phyloP scores from a whole-genome alignment of 2,888 invertebrate genomes.

The Andricus quercusramuli region DNA sequence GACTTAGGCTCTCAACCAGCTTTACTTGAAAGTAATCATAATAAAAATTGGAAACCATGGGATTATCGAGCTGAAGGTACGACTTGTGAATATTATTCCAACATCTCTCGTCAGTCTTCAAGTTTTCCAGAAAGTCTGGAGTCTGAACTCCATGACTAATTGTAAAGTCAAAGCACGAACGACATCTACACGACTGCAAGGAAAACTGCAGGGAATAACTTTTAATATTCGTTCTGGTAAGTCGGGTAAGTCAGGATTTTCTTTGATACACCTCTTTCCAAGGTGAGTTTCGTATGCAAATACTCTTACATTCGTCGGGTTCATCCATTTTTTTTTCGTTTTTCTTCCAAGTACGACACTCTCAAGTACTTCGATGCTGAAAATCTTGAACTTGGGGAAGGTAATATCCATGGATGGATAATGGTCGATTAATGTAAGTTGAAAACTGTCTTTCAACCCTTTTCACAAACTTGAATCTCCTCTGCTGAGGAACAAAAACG shows the following conservation, averaged over 20 bases:
- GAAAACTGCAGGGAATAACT: constrained; percentile 48
- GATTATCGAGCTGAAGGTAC: not conserved
- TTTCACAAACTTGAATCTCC: too few species aligned
- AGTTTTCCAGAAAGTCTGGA: constrained; percentile 7
- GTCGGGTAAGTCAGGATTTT: constrained; percentile 45
- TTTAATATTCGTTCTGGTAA: constrained; percentile 56
- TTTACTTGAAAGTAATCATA: not conserved
- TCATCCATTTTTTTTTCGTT: constrained; percentile 48
- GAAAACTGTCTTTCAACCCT: too few species aligned
- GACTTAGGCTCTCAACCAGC: too few species aligned
- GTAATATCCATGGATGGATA: constrained; percentile 48
- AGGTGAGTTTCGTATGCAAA: constrained; percentile 56
- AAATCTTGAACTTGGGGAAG: constrained; percentile 48
- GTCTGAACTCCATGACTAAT: constrained; percentile 52
- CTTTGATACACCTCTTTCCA: constrained; percentile 50
- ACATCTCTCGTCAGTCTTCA: constrained; percentile 14
- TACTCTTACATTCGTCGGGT: constrained; percentile 53
- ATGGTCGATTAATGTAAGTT: constrained; percentile 23
- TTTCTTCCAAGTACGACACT: constrained; percentile 55
- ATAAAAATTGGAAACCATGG: not conserved
- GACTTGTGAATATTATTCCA: not conserved
- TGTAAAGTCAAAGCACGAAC: constrained; percentile 50
- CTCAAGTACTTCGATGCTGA: constrained; percentile 49
- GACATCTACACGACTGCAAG: constrained; percentile 50
- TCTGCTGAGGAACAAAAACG: too few species aligned